Evolutionary conservation across 1,140 invertebrate species (phyloP).

Genomic region (Euwallacea fornicatus): DNA sequence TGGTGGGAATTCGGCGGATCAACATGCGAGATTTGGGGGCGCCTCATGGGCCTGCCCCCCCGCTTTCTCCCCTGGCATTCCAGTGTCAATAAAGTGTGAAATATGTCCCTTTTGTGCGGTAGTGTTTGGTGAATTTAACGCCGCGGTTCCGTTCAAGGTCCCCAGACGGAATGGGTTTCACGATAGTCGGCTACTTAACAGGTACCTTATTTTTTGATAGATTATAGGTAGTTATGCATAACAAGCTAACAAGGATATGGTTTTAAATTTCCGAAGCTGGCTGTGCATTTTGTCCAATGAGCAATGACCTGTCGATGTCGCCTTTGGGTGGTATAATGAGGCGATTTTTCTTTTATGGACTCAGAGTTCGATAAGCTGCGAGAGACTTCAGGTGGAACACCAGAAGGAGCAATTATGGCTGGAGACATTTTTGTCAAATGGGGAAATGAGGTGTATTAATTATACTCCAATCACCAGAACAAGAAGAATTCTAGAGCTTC

Average conservation of each 20-base stretch:
- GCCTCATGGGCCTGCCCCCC: slow-evolving; percentile 4
- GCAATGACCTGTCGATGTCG: no score
- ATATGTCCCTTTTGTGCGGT: slow-evolving; percentile 21
- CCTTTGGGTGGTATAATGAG: no score
- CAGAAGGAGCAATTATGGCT: no score
- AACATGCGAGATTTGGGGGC: slow-evolving; percentile 5
- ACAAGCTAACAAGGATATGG: not conserved
- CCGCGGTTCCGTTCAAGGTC: slow-evolving; percentile 10
- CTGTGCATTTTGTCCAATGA: no score
- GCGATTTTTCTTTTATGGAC: no score
- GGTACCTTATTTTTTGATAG: slow-evolving; percentile 19
- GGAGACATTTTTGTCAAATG: no score
- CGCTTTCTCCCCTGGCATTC: slow-evolving; percentile 10
- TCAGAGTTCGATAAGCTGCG: no score
- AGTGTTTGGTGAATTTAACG: slow-evolving; percentile 21
- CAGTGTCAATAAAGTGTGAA: slow-evolving; percentile 26
- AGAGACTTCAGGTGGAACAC: no score
- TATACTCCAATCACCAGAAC: no score
- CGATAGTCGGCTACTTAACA: slow-evolving; percentile 15
- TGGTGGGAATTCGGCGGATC: not conserved
- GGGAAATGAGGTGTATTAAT: no score
- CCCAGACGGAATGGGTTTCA: slow-evolving; percentile 24
- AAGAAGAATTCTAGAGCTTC: no score
- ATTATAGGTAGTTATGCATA: slow-evolving; percentile 4
- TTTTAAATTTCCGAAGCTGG: not conserved